Evolutionary conservation across 2,113 vertebrate species (phyloP), one percentile per base, ranked within the genome.

Genomic region (Campylomormyrus tamandua): DNA sequence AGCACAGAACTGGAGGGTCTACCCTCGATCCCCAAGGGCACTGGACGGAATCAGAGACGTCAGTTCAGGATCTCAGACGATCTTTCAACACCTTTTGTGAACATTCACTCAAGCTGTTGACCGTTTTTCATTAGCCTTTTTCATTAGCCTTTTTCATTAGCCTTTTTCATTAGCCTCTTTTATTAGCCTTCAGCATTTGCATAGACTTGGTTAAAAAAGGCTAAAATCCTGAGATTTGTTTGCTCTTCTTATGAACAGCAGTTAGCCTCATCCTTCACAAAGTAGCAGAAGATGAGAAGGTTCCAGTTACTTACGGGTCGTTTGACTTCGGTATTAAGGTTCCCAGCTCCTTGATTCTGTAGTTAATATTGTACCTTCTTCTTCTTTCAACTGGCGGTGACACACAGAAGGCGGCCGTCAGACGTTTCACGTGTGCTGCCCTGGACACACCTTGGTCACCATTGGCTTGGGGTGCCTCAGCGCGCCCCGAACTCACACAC

Each of bases 341-440:
- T 93, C 98, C 98, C 93, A 99, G 96, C 93, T 99, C 98, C 94
- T 99, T 99, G 93, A 99, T 99, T 95, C 98, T 96, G 95, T 99
- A 98, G 96, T 99, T 99, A 95, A 99, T 99, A 95, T 99, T 99
- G 95, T 99, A 99, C 93, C 98, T 95, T 92, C 98, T 95, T 94
- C 98, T 96, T 96, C 98, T 97, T 96, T 99, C 98, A 95, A 99
- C 98, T 99, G 93, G 93, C 89, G 92, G 93, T 94, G 92, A 91
- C 95, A 93, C n/a, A 84, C 39, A 46, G 9, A 8, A n/a, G 17
- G 45, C 27, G 53, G 39, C 27, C 1, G 7, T 39, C 3, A 84
- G 7, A n/a, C 39, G 48, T 84, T 84, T 84, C 19, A 46, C 19
- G 19, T 3, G 3, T 21, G 39, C 83, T 45, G 45, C 2, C 39